These are phyloP conservation scores for Ctena decussata DNA, from an alignment of 2,888 invertebrate species.

Conservation along the genomic window DNA sequence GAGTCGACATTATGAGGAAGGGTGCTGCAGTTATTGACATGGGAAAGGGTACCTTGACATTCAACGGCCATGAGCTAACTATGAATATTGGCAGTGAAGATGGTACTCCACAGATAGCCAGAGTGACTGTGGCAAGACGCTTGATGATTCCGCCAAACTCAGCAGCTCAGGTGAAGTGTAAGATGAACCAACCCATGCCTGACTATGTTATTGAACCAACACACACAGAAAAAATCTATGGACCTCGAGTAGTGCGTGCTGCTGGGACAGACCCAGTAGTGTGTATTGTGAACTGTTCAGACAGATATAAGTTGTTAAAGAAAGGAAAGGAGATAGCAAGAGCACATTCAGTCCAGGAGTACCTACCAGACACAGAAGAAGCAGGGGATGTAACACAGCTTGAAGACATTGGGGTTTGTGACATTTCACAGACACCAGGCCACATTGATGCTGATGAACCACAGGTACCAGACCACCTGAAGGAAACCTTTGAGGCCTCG, in stretches of 20 bases:
- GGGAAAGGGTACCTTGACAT: background rate
- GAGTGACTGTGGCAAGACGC: background rate
- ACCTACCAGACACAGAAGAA: background rate
- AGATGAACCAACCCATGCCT: background rate
- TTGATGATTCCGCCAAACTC: background rate
- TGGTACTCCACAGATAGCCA: background rate
- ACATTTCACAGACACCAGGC: background rate
- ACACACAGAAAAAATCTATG: background rate
- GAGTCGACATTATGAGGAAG: background rate
- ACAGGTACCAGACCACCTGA: constrained; percentile 16
- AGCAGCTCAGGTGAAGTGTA: background rate
- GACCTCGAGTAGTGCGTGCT: background rate
- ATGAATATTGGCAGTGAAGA: background rate
- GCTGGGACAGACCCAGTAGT: constrained; percentile 3
- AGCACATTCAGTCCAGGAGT: background rate
- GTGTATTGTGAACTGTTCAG: background rate
- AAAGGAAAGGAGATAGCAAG: background rate
- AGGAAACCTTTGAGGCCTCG: constrained; percentile 7
- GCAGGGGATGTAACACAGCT: background rate
- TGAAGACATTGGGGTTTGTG: background rate
- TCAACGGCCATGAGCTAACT: background rate
- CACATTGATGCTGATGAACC: too few species aligned
- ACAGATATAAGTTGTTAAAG: background rate
- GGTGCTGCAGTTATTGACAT: constrained; percentile 2
- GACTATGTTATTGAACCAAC: background rate